Percentiles rank a stretch among this genome's conserved stretches.
Evolutionary conservation across 2,888 invertebrate genomes (phyloP).

Genomic region (Dryocosmus kuriphilus): DNA sequence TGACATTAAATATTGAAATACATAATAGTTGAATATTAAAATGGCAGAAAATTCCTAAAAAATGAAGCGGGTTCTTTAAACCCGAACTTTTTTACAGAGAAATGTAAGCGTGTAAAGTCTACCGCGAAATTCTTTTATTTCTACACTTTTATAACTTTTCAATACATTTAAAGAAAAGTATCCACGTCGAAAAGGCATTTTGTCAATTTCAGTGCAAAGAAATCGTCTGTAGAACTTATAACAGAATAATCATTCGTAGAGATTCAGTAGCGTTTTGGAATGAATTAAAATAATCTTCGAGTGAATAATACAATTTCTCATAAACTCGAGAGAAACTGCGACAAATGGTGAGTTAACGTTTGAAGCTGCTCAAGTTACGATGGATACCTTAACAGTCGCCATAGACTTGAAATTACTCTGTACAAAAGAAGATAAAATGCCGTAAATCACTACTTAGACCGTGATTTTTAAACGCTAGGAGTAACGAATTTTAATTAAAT

Average conservation of each 20-base stretch:
- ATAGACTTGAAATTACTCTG: constrained; percentile 65
- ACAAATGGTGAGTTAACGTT: constrained; percentile 36
- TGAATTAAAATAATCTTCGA: constrained; percentile 24
- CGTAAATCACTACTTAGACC: constrained; percentile 65
- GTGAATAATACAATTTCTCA: constrained; percentile 30
- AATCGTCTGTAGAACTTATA: constrained; percentile 28
- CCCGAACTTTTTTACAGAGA: neutral
- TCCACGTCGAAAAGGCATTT: constrained; percentile 16
- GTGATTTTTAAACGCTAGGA: constrained; percentile 67
- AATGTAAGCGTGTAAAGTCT: neutral
- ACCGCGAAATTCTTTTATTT: constrained; percentile 7
- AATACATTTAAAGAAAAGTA: constrained; percentile 26
- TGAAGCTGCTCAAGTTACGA: constrained; percentile 55
- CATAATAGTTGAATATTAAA: neutral
- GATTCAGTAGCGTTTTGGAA: constrained; percentile 5
- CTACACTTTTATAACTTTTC: constrained; percentile 30
- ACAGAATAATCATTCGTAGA: constrained; percentile 7
- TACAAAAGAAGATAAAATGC: constrained; percentile 64
- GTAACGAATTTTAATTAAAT: constrained; percentile 66
- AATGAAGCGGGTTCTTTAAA: neutral
- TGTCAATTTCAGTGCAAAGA: constrained; percentile 40
- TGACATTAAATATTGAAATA: neutral
- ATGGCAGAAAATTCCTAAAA: neutral
- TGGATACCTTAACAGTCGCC: constrained; percentile 65
- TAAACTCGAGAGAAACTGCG: constrained; percentile 27